Base-by-base conservation (phyloP, 2,888 invertebrate species). In the Drosophila mulleri region DNA sequence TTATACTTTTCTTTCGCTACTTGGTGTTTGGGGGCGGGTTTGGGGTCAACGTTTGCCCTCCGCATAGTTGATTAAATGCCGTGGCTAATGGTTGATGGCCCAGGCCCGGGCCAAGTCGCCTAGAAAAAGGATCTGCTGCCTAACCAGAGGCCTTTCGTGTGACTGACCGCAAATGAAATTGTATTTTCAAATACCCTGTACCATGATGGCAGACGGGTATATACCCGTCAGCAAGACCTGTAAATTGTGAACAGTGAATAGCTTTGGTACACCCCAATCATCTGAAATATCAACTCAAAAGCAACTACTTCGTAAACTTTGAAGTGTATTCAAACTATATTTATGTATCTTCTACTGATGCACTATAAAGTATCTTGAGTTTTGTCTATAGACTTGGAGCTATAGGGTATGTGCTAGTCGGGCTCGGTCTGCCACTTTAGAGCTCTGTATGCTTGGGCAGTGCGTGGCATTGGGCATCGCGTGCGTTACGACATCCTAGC, bases 61-160 rank as follows among this genome's bases (percentile, higher is more conserved):
- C 72, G 73, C 72, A 78, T 82, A 78, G 72, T 68, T 86, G 84
- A 85, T 89, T 88, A 83, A 86, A 70, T 80, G 82, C 84, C 89
- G 88, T 90, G 78, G 77, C 89, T 84, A 84, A 87, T 83, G 89
- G 73, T 65, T 73, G 67, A 14, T 35, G 50, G 69, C 62, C 39
- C 59, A 37, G 62, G 72, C 62, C 39, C 59, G 32, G 62, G 72
- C 52, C 52, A 50, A 50, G 48, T 32, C 18, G 48, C 18, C 48
- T 32, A 32, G 18, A 29, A 32, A 39, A 41, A 29, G 41, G 54
- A 54, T 54, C 39, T 26, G 54, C 39, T 41, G n/a, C 39, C 53
- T 54, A 39, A 39, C 53, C n/a, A 54, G 53, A 26, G 39, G 14
- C 57, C 29, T 58, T 67, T 53, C 59, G 41, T 71, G 58, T 70